Evolutionary conservation across 1,140 invertebrate species (phyloP).

Genomic region (Drosophila serrata): DNA sequence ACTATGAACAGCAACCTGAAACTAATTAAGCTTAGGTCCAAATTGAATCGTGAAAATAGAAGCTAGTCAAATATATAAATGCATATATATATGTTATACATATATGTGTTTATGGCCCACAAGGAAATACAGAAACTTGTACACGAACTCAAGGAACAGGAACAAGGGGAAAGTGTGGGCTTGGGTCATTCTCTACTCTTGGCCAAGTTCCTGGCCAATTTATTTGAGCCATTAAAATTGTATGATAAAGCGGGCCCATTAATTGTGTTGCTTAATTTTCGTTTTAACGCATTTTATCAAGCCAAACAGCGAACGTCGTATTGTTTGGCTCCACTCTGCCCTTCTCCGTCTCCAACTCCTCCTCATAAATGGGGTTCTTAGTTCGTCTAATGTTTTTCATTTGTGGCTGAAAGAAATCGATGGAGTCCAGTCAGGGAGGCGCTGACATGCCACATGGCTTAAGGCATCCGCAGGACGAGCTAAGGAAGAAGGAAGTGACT

Average conservation of each 20-base stretch:
- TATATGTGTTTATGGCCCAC: conserved; percentile 21
- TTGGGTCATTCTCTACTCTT: conserved; percentile 32
- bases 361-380: conserved; percentile 46
- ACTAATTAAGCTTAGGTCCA: conserved; percentile 44
- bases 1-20: conserved; percentile 32
- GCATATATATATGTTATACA: background rate
- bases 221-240: conserved; percentile 81
- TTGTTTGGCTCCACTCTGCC: conserved; percentile 11
- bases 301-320: conserved; percentile 45
- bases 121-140: conserved; percentile 32
- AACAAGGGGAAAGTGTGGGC: background rate
- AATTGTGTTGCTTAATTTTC: conserved; percentile 83
- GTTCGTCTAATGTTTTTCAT: conserved; percentile 70
- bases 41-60: conserved; percentile 37
- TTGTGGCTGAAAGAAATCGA: conserved; percentile 66
- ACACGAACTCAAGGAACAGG: conserved; percentile 5
- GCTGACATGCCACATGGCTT: conserved; percentile 29
- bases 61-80: conserved; percentile 24
- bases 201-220: conserved; percentile 68
- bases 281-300: conserved; percentile 82
- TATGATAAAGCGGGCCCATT: conserved; percentile 78
- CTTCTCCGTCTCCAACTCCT: background rate
- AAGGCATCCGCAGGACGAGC: background rate
- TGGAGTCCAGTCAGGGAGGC: conserved; percentile 45
- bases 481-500: background rate